These are phyloP conservation scores for Orthosia gothica DNA, from an alignment of 2,888 invertebrate genomes.

Conservation along the genomic window DNA sequence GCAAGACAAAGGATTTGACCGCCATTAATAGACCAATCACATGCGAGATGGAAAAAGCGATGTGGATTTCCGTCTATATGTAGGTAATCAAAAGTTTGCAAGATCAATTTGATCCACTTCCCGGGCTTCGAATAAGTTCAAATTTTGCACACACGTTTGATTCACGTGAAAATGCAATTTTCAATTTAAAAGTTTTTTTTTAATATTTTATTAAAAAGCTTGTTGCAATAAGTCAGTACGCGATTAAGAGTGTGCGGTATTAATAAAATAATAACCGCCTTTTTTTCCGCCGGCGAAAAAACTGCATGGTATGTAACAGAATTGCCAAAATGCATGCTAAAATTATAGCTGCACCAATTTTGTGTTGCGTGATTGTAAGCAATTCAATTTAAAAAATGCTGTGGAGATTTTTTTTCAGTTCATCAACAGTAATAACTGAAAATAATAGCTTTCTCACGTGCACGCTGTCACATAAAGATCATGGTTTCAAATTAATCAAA, in stretches of 20 bases:
- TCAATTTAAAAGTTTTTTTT: too few species aligned
- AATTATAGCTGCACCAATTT: background rate
- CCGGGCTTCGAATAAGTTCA: too few species aligned
- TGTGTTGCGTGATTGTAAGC: conserved; percentile 13
- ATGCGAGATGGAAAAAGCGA: too few species aligned
- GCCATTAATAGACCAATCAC: too few species aligned
- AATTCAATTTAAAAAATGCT: conserved; percentile 17
- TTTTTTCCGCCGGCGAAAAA: conserved; percentile 6
- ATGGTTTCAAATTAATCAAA: background rate
- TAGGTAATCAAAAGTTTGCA: too few species aligned
- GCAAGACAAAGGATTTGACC: too few species aligned
- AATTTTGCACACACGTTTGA: too few species aligned
- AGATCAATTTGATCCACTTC: too few species aligned
- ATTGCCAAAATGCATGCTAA: background rate
- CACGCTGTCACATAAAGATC: too few species aligned
- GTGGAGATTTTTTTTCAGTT: background rate
- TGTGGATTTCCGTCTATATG: too few species aligned
- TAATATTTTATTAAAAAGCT: too few species aligned
- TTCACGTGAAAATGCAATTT: too few species aligned
- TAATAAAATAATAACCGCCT: background rate
- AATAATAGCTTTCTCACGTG: background rate
- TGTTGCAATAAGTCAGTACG: background rate
- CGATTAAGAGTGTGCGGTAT: background rate
- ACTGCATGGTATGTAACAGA: background rate
- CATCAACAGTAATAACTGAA: background rate